phyloP scores from a whole-genome alignment of 2,888 invertebrate species.

The Chalcosyrphus nemorum region DNA sequence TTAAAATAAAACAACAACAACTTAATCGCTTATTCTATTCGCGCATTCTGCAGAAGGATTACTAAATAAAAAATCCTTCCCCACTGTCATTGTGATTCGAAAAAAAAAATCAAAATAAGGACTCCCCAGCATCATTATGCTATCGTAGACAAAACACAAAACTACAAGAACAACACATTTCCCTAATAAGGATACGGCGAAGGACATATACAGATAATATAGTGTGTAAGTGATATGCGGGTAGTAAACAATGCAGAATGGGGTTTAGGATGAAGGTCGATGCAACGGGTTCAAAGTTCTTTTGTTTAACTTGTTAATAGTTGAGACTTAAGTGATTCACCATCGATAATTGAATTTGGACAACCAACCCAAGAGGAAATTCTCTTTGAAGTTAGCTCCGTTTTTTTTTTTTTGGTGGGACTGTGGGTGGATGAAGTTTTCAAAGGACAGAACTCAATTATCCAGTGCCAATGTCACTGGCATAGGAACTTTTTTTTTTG shows the following conservation, averaged over 20 bases:
- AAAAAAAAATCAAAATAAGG: neutral
- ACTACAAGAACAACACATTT: conserved; percentile 44
- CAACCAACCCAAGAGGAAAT: neutral
- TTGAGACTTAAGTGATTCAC: conserved; percentile 7
- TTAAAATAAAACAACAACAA: conserved; percentile 33
- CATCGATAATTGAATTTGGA: conserved; percentile 24
- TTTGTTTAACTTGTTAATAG: neutral
- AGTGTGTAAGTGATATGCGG: conserved; percentile 25
- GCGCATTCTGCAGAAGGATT: conserved; percentile 36
- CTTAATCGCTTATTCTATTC: conserved; percentile 60
- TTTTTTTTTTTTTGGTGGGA: too few species aligned
- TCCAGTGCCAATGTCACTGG: conserved; percentile 13
- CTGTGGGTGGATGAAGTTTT: neutral
- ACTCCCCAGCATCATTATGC: conserved; percentile 5
- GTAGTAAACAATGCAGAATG: conserved; percentile 14
- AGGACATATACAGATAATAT: conserved; percentile 30
- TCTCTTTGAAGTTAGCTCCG: conserved; percentile 11
- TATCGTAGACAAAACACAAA: conserved; percentile 19
- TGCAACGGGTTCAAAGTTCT: conserved; percentile 29
- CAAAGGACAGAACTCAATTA: conserved; percentile 48
- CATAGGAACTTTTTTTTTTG: conserved; percentile 15
- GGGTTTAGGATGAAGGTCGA: conserved; percentile 45
- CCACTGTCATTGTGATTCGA: conserved; percentile 40
- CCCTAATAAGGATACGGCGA: conserved; percentile 53
- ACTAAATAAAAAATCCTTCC: conserved; percentile 2